Evolutionary conservation across 2,797 vertebrate genomes (phyloP), one percentile per base, ranked within the genome.

Genomic region (Chromis chromis): DNA sequence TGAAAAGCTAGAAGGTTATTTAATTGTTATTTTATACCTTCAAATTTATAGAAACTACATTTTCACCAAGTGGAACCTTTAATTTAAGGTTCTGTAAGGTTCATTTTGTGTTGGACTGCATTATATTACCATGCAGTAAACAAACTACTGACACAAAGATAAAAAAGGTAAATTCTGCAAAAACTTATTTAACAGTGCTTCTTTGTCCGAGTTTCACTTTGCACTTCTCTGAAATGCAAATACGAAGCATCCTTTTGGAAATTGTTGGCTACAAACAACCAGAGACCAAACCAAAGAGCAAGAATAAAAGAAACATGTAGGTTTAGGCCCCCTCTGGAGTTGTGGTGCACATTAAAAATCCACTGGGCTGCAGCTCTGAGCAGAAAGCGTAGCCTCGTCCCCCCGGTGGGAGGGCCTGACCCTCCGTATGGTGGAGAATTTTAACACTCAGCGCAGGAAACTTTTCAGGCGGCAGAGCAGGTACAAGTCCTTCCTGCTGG

Each of bases 391-490:
- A n/a, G 74, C 72, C 46, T 65, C 36, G 52, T 55, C 70, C 49
- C 49, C 56, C 63, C 19, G 49, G 27, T 54, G 49, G 27, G 77
- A 62, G 57, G 0, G 5, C 56, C 65, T 5, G 58, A 73, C 78
- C 74, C 62, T 36, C 31, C 19, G 66, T 10, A 6, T 64, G 57
- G 42, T 24, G 75, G 31, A 67, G 76, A 79, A 81, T 77, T 16
- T 62, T 66, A 77, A 79, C 21, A 0, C 46, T n/a, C 25, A 22
- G 12, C 36, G 63, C 28, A 63, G 60, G 33, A 50, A 60, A 52
- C 17, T 17, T 46, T n/a, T 36, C 55, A 36, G 36, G 31, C 27
- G 55, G 49, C 55, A n/a, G 21, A 6, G 2, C 22, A 50, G 56
- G 59, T 11, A 19, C 25, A 48, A 25, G 36, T 55, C 33, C 46